A percentile compares a stretch with the other conserved stretches of the same genome.
These are phyloP conservation scores for Trigoniulus corallinus DNA, from an alignment of 1,140 invertebrate genomes.

Conservation along the genomic window DNA sequence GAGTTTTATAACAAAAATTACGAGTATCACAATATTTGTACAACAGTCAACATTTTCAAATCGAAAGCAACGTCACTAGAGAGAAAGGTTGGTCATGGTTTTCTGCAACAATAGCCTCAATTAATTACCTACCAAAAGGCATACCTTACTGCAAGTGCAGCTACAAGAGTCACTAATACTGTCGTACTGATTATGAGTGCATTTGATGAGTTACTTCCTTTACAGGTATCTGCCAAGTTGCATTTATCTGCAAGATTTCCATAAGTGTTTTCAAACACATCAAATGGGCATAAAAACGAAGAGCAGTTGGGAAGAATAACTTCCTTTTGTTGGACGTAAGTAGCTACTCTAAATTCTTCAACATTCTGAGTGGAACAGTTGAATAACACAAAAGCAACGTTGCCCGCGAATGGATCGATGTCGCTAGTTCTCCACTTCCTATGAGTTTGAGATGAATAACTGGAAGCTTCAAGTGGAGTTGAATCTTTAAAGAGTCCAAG, in stretches of 20 bases:
- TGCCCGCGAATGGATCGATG: constrained; percentile 69
- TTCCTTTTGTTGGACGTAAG: not conserved
- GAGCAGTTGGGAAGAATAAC: not conserved
- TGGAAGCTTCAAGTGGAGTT: constrained; percentile 38
- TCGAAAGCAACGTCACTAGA: too few species aligned
- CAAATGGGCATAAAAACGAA: not conserved
- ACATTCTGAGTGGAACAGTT: not conserved
- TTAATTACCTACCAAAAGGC: too few species aligned
- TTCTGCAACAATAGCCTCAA: too few species aligned
- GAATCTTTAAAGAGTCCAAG: constrained; percentile 56
- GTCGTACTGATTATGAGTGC: too few species aligned
- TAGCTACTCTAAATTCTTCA: not conserved
- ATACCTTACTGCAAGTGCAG: too few species aligned
- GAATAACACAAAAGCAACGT: constrained; percentile 60
- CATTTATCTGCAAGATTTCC: not conserved
- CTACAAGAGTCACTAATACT: too few species aligned
- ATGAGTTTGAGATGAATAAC: constrained; percentile 32
- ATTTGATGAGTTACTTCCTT: not conserved
- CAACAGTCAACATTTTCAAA: too few species aligned
- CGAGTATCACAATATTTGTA: too few species aligned
- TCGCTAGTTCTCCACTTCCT: constrained; percentile 53
- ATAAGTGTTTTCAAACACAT: not conserved
- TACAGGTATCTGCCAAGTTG: not conserved
- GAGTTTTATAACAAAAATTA: too few species aligned
- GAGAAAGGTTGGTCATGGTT: too few species aligned